These are phyloP conservation scores for Steinernema hermaphroditum DNA, from an alignment of 2,888 invertebrate genomes.

Conservation along the genomic window DNA sequence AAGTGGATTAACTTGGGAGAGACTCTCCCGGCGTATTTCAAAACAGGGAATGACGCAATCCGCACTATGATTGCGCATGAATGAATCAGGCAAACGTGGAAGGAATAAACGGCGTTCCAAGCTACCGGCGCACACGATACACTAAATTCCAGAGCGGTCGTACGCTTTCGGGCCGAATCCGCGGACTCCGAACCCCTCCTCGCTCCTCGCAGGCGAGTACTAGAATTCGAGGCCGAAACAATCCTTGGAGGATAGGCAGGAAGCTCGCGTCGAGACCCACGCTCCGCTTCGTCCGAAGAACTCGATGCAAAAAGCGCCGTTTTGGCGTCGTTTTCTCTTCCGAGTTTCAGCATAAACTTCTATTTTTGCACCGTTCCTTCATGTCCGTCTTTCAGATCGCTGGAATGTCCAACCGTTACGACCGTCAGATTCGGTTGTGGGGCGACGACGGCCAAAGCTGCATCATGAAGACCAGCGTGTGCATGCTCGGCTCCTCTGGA, in stretches of 20 bases:
- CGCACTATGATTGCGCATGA: not conserved
- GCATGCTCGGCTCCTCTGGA: slow-evolving; percentile 74
- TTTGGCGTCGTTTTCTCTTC: not conserved
- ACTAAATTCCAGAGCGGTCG: too few species aligned
- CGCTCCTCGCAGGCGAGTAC: not conserved
- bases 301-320: not conserved
- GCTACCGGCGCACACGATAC: too few species aligned
- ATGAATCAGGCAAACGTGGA: not conserved
- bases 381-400: not conserved
- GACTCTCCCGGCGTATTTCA: not conserved
- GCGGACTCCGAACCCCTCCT: too few species aligned
- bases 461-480: slow-evolving; percentile 85
- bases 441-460: slow-evolving; percentile 93
- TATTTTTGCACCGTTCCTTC: too few species aligned
- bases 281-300: not conserved
- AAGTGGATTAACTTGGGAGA: not conserved
- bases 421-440: slow-evolving; percentile 86
- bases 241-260: not conserved
- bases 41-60: not conserved
- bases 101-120: too few species aligned
- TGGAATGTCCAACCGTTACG: slow-evolving; percentile 70
- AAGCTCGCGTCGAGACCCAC: not conserved
- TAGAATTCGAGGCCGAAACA: not conserved
- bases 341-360: not conserved
- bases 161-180: too few species aligned